These are phyloP conservation scores for Prolemur simus DNA, from an alignment of 2,113 vertebrate genomes.

Conservation along the genomic window DNA sequence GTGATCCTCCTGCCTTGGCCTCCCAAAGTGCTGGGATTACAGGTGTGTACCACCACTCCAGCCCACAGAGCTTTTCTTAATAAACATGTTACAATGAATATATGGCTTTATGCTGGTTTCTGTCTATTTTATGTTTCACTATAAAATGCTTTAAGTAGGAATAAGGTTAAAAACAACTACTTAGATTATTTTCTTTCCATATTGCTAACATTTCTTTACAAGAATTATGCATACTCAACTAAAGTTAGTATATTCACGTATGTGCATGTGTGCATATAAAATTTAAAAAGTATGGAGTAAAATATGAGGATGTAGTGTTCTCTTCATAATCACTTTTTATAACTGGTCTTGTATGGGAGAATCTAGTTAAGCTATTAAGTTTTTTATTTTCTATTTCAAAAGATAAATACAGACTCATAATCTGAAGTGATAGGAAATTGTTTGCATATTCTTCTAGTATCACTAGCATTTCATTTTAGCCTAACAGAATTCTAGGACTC, in stretches of 20 bases:
- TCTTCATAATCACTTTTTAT: not conserved
- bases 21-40: too few species aligned
- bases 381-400: constrained; percentile 13
- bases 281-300: not conserved
- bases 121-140: not conserved
- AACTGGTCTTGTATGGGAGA: not conserved
- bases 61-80: not conserved
- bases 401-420: not conserved
- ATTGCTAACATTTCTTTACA: not conserved
- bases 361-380: constrained; percentile 7
- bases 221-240: not conserved
- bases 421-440: not conserved
- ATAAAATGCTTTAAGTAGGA: not conserved
- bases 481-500: not conserved
- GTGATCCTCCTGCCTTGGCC: too few species aligned
- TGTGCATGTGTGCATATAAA: not conserved
- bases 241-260: not conserved
- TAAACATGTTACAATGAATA: not conserved
- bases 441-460: not conserved
- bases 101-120: not conserved
- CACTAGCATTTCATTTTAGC: not conserved
- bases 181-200: not conserved
- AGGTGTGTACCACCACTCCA: too few species aligned
- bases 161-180: not conserved
- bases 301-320: not conserved